Evolutionary conservation across 1,140 invertebrate genomes (phyloP).

Genomic region (Drosophila takahashii): DNA sequence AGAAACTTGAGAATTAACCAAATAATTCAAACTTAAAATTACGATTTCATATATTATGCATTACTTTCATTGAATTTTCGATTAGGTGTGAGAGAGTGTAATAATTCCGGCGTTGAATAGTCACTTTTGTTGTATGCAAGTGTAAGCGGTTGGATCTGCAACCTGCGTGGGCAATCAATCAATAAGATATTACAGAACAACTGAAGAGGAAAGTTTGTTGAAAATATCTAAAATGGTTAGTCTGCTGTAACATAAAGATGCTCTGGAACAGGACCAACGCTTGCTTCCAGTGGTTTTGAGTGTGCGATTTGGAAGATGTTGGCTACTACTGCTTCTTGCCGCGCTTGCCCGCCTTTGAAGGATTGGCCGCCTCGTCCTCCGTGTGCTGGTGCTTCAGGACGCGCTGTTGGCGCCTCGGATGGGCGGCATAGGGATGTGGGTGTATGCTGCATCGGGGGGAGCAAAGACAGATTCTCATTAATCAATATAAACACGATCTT

Average conservation of each 20-base stretch:
- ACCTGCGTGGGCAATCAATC: conserved; percentile 3
- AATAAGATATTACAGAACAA: not conserved
- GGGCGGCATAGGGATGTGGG: conserved; percentile 68
- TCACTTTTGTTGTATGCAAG: conserved; percentile 1
- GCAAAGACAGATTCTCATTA: conserved; percentile 9
- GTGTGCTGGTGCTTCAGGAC: conserved; percentile 57
- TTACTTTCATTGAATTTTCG: conserved; percentile 26
- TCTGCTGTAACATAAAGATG: conserved; percentile 7
- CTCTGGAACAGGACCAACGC: conserved; percentile 20
- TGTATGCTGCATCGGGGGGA: conserved; percentile 49
- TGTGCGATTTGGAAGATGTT: conserved; percentile 19
- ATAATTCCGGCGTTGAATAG: conserved; percentile 33
- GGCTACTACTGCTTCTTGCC: conserved; percentile 47
- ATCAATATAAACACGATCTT: not conserved
- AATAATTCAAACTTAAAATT: conserved; percentile 22
- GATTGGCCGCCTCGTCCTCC: conserved; percentile 22
- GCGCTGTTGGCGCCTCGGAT: conserved; percentile 60
- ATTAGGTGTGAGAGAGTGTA: conserved; percentile 12
- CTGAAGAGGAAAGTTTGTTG: not conserved
- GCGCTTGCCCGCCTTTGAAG: conserved; percentile 50
- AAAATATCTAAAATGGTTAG: not conserved
- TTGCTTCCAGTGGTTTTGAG: conserved; percentile 21
- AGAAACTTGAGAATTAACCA: conserved; percentile 21
- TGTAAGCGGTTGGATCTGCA: not conserved
- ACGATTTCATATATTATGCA: conserved; percentile 18